Percentiles rank a stretch among this genome's conserved stretches.
Conservation (phyloP, 2,888 invertebrate species). For the Calliphora vomitoria region DNA sequence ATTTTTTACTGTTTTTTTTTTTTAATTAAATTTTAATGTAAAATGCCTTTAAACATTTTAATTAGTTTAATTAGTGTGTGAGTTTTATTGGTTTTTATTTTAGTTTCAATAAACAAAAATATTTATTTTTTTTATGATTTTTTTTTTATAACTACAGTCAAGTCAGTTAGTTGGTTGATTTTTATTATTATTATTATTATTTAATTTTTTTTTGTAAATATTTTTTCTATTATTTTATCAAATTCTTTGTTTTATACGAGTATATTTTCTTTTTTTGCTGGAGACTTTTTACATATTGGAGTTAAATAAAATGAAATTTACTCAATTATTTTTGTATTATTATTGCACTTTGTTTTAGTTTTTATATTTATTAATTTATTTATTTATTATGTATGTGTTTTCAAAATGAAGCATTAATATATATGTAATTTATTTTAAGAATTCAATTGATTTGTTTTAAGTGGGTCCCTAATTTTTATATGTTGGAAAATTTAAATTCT, state of each 20-base stretch:
- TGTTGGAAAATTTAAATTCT: constrained; percentile 59
- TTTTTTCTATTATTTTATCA: constrained; percentile 39
- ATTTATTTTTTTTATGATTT: constrained; percentile 19
- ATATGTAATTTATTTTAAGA: constrained; percentile 33
- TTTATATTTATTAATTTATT: background rate
- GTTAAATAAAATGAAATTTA: constrained; percentile 1
- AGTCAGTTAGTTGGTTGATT: constrained; percentile 33
- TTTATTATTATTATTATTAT: constrained; percentile 13
- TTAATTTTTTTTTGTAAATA: constrained; percentile 40
- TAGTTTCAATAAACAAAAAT: constrained; percentile 35
- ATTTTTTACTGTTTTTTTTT: constrained; percentile 12
- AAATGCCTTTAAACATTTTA: constrained; percentile 26
- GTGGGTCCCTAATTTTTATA: constrained; percentile 72
- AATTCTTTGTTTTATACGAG: background rate
- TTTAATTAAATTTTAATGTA: constrained; percentile 25
- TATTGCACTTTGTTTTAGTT: constrained; percentile 52
- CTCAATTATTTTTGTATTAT: background rate
- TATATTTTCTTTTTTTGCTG: constrained; percentile 2
- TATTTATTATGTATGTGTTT: constrained; percentile 8
- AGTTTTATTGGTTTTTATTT: constrained; percentile 19
- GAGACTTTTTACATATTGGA: constrained; percentile 60
- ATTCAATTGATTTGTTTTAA: constrained; percentile 61
- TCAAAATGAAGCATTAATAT: constrained; percentile 28
- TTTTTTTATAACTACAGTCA: constrained; percentile 58
- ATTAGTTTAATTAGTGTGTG: constrained; percentile 37